Percentiles rank a stretch among this genome's conserved stretches.
Conservation (phyloP, 2,113 vertebrate species). For the Eclectus roratus region DNA sequence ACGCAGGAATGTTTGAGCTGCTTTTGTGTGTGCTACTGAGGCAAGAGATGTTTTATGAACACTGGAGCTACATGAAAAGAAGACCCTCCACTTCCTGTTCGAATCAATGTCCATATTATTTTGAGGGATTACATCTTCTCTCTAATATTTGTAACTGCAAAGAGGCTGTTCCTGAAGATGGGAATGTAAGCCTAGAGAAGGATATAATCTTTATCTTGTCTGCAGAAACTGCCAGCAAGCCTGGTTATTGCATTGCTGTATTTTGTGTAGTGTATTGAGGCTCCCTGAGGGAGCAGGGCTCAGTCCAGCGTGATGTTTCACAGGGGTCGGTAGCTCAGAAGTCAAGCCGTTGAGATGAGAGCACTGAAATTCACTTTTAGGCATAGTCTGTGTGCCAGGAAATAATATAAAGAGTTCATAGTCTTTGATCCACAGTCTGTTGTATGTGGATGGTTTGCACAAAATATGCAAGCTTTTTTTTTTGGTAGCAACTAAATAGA, state of each 20-base stretch:
- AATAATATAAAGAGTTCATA: not conserved
- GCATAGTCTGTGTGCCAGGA: not conserved
- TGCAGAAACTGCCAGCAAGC: not conserved
- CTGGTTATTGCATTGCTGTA: not conserved
- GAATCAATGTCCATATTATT: not conserved
- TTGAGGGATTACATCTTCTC: not conserved
- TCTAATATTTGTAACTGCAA: not conserved
- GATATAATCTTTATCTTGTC: not conserved
- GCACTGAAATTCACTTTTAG: conserved; percentile 25
- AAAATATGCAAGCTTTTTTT: not conserved
- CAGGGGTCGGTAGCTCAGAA: not conserved
- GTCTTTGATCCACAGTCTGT: not conserved
- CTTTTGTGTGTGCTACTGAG: not conserved
- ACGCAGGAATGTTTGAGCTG: not conserved
- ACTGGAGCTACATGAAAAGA: not conserved
- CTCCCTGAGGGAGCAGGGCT: conserved; percentile 20
- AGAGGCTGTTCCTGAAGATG: not conserved
- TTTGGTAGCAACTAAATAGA: not conserved
- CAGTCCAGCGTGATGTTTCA: not conserved
- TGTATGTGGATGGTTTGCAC: not conserved
- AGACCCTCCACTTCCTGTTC: not conserved
- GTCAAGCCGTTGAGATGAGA: not conserved
- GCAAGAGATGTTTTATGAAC: not conserved
- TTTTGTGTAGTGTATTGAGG: not conserved
- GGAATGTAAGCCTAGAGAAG: not conserved